Evolutionary conservation across 2,797 vertebrate genomes (phyloP).

Genomic region (Rallus crepitans): DNA sequence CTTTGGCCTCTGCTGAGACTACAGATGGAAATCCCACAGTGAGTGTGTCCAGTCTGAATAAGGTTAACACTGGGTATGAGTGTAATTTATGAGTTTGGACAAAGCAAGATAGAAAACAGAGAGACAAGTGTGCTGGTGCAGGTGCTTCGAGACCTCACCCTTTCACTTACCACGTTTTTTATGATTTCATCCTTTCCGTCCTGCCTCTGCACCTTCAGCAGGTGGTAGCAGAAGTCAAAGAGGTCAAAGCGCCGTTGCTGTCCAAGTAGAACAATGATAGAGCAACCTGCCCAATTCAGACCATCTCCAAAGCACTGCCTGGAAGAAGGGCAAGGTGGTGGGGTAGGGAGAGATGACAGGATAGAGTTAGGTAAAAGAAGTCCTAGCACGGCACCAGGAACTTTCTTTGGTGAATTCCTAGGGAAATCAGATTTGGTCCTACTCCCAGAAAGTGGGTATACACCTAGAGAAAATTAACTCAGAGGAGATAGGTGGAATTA

Average conservation of each 20-base stretch:
- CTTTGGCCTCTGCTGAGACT: slow-evolving; percentile 1
- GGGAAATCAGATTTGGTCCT: neutral
- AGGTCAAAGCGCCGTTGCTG: slow-evolving; percentile 98
- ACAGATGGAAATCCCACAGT: neutral
- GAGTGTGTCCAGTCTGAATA: neutral
- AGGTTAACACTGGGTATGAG: neutral
- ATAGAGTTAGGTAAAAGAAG: neutral
- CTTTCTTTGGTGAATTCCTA: neutral
- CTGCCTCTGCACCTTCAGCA: slow-evolving; percentile 97
- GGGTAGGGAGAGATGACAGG: neutral
- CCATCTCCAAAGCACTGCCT: slow-evolving; percentile 99
- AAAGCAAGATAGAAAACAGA: neutral
- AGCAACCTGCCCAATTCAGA: slow-evolving; percentile 97
- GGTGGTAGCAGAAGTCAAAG: slow-evolving; percentile 98
- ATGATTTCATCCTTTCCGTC: slow-evolving; percentile 99
- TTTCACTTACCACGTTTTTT: slow-evolving; percentile 93
- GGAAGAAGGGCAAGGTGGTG: neutral
- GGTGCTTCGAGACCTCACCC: neutral
- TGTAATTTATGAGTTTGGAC: neutral
- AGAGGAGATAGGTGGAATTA: neutral
- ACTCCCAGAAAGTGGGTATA: neutral
- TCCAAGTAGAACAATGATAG: slow-evolving; percentile 95
- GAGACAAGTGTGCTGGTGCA: neutral
- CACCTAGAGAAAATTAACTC: neutral
- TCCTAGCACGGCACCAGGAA: neutral